Conservation (phyloP, 2,113 vertebrate species). For the Tauraco erythrolophus region DNA sequence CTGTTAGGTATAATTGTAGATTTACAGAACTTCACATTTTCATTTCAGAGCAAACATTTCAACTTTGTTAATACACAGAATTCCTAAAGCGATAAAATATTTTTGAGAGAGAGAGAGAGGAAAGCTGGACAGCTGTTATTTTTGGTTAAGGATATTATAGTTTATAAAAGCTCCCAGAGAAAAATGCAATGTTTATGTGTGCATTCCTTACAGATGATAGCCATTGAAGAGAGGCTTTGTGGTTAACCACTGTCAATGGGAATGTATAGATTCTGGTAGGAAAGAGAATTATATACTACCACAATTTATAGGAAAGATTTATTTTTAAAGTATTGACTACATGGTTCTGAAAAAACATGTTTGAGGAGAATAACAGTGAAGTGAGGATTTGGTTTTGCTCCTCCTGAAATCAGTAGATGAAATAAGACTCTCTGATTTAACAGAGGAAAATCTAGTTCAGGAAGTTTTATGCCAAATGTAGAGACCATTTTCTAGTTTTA, state of each 20-base stretch:
- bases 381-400: neutral
- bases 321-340: conserved; percentile 44
- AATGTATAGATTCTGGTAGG: conserved; percentile 40
- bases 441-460: neutral
- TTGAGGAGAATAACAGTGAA: neutral
- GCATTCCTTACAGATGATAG: conserved; percentile 58
- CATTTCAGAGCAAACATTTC: neutral
- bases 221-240: conserved; percentile 13
- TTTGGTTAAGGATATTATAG: conserved; percentile 46
- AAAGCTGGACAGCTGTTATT: conserved; percentile 43
- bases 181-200: conserved; percentile 51
- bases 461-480: neutral
- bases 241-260: conserved; percentile 46
- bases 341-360: neutral
- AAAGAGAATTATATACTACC: conserved; percentile 9
- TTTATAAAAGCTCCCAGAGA: conserved; percentile 38
- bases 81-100: neutral
- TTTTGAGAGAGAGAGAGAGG: neutral
- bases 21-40: neutral
- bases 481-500: neutral
- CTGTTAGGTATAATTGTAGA: neutral
- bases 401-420: neutral
- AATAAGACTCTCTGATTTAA: neutral
- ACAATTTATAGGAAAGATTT: conserved; percentile 37
- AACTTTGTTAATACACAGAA: neutral